Percentiles rank a stretch among this genome's conserved stretches.
Conservation (phyloP, 2,888 invertebrate species). For the Steinernema hermaphroditum region DNA sequence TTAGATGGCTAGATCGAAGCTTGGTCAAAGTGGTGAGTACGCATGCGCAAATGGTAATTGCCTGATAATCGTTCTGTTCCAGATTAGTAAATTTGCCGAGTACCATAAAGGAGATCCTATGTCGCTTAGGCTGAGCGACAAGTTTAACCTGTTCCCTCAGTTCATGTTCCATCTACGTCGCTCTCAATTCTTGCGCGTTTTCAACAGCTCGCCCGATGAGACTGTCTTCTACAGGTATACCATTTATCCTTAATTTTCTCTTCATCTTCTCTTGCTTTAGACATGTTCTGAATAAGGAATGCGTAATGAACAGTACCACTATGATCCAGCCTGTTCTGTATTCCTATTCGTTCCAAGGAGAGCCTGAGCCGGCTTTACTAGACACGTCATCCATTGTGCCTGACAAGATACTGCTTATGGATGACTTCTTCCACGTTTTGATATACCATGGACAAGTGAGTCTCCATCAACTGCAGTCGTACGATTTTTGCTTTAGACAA, state of each 20-base stretch:
- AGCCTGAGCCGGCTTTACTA: constrained; percentile 79
- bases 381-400: constrained; percentile 97
- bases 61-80: no score
- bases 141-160: constrained; percentile 96
- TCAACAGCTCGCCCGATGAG: constrained; percentile 99
- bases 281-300: constrained; percentile 95
- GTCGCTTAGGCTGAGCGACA: constrained; percentile 90
- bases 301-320: constrained; percentile 91
- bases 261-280: no score
- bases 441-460: constrained; percentile 98
- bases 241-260: neutral
- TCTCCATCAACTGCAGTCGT: neutral
- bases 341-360: constrained; percentile 87
- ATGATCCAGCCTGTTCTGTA: constrained; percentile 99
- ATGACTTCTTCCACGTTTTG: constrained; percentile 99
- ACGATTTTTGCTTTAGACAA: constrained; percentile 76
- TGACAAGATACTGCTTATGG: constrained; percentile 95
- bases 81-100: constrained; percentile 98
- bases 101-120: constrained; percentile 95
- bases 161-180: constrained; percentile 98
- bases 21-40: constrained; percentile 83
- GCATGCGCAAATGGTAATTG: no score
- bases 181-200: constrained; percentile 92
- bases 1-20: constrained; percentile 97
- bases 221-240: constrained; percentile 89